Percentiles rank a stretch among this genome's conserved stretches.
These are phyloP conservation scores for Ginglymostoma cirratum DNA, from an alignment of 2,113 vertebrate species.

Conservation along the genomic window DNA sequence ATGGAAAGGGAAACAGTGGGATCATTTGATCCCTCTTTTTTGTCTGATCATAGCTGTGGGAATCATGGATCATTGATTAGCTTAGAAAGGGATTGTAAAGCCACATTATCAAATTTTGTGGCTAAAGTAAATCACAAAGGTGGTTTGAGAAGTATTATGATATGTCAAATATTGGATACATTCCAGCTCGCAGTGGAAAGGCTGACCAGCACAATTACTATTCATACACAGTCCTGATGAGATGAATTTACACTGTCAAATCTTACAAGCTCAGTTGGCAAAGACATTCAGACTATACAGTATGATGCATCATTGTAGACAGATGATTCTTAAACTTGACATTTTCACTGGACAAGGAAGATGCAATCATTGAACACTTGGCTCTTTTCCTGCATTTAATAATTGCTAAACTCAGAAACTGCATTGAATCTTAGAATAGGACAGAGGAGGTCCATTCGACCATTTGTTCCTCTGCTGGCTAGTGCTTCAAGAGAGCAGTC, in stretches of 20 bases:
- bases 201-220: not conserved
- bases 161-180: not conserved
- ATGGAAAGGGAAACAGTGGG: too few relatives aligned
- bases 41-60: not conserved
- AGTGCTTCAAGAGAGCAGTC: not conserved
- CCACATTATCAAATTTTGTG: not conserved
- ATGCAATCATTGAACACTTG: not conserved
- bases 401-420: not conserved
- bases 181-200: not conserved
- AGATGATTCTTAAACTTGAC: not conserved
- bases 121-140: not conserved
- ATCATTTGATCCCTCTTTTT: too few relatives aligned
- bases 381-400: not conserved
- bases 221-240: not conserved
- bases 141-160: conserved; percentile 5
- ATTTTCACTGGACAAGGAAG: not conserved
- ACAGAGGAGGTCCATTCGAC: not conserved
- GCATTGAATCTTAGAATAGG: not conserved
- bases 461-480: not conserved
- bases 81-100: not conserved
- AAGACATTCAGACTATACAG: not conserved
- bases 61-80: not conserved
- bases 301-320: not conserved
- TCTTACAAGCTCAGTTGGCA: conserved; percentile 8
- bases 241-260: conserved; percentile 28